These are phyloP conservation scores for Rhagonycha lutea DNA, from an alignment of 2,888 invertebrate genomes.

Conservation along the genomic window DNA sequence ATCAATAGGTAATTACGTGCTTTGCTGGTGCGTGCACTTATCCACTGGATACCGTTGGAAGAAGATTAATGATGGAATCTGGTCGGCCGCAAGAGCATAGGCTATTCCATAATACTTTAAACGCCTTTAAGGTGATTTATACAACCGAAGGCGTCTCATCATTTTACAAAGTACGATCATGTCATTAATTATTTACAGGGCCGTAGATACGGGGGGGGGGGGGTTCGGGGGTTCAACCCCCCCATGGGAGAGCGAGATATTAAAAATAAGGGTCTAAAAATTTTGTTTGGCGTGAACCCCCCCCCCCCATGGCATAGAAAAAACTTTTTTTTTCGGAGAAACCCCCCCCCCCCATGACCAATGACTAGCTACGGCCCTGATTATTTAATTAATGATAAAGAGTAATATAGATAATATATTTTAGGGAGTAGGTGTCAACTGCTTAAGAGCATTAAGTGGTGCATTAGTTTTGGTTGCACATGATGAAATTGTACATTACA, in stretches of 20 bases:
- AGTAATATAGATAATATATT: background rate
- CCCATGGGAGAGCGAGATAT: too few species aligned
- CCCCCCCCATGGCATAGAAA: too few species aligned
- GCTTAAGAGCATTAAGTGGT: slow-evolving; percentile 26
- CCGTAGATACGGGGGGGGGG: too few species aligned
- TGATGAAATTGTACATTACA: slow-evolving; percentile 32
- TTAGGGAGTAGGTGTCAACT: slow-evolving; percentile 16
- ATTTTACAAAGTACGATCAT: slow-evolving; percentile 25
- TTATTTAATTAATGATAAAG: background rate
- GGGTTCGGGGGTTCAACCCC: too few species aligned
- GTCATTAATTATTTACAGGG: background rate
- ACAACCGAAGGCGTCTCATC: slow-evolving; percentile 17
- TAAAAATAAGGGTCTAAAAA: too few species aligned
- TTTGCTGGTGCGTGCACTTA: slow-evolving; percentile 22
- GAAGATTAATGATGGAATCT: slow-evolving; percentile 30
- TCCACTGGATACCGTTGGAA: slow-evolving; percentile 29
- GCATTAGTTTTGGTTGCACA: slow-evolving; percentile 33
- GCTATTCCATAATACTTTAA: slow-evolving; percentile 2
- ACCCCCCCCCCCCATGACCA: too few species aligned
- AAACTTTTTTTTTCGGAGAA: too few species aligned
- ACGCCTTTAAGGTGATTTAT: slow-evolving; percentile 17
- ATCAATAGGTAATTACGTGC: slow-evolving; percentile 10
- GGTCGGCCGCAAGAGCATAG: slow-evolving; percentile 17
- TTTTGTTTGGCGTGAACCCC: too few species aligned
- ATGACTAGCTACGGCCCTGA: too few species aligned